A percentile compares a stretch with the other conserved stretches of the same genome.
Evolutionary conservation across 1,140 invertebrate genomes (phyloP).

Genomic region (Diachasma alloeum): DNA sequence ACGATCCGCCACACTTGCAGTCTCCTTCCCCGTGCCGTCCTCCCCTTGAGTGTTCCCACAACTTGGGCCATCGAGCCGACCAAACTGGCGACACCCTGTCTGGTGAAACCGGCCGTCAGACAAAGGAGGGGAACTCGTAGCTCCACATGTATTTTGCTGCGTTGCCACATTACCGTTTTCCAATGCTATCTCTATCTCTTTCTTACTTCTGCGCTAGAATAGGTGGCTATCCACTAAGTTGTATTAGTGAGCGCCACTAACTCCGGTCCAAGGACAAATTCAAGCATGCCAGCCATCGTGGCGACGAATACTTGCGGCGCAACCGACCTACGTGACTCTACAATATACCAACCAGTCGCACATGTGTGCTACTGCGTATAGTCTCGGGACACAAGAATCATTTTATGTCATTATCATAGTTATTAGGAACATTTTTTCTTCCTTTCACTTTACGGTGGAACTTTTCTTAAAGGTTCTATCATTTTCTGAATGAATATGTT

Average conservation of each 20-base stretch:
- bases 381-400: too few species aligned
- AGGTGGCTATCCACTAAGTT: neutral
- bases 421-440: too few species aligned
- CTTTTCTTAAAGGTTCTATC: too few species aligned
- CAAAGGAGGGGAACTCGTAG: conserved; percentile 60
- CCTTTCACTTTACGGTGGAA: too few species aligned
- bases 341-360: neutral
- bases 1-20: neutral
- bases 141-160: conserved; percentile 1
- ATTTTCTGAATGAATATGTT: too few species aligned
- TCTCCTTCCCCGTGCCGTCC: neutral
- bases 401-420: too few species aligned
- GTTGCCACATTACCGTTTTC: conserved; percentile 6
- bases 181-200: neutral
- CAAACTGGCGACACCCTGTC: conserved; percentile 88
- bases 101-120: conserved; percentile 74
- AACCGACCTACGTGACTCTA: conserved; percentile 24
- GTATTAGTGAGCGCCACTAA: conserved; percentile 25
- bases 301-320: conserved; percentile 54
- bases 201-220: neutral
- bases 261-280: conserved; percentile 62
- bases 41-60: conserved; percentile 42
- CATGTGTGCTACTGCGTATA: too few species aligned
- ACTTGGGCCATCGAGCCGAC: conserved; percentile 76
- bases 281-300: conserved; percentile 60